These are phyloP conservation scores for Limnephilus rhombicus DNA, from an alignment of 2,888 invertebrate species.

Conservation along the genomic window DNA sequence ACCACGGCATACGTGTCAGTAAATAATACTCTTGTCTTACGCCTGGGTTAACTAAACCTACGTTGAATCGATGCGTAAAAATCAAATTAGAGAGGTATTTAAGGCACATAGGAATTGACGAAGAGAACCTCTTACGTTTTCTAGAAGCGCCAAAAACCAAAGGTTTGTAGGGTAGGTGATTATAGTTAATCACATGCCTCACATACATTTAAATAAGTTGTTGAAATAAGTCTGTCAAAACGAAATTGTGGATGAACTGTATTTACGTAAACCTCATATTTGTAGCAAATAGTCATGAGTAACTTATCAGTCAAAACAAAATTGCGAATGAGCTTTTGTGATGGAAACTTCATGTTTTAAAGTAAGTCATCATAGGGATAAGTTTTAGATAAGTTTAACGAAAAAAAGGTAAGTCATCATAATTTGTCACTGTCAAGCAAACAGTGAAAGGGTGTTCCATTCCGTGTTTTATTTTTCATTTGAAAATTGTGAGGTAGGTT, in stretches of 20 bases:
- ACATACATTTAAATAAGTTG: not conserved
- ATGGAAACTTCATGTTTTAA: not conserved
- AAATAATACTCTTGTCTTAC: no score
- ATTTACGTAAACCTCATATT: not conserved
- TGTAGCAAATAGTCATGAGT: not conserved
- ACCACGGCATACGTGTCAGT: no score
- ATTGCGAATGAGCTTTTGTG: not conserved
- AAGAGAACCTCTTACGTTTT: no score
- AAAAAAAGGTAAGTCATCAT: not conserved
- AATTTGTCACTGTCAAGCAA: not conserved
- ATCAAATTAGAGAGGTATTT: no score
- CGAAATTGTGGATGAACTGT: not conserved
- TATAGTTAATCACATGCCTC: not conserved
- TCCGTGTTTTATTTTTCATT: not conserved
- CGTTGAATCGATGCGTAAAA: no score
- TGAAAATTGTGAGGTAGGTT: not conserved
- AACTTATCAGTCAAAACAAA: not conserved
- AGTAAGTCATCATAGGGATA: not conserved
- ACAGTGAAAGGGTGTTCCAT: not conserved
- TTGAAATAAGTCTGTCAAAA: not conserved
- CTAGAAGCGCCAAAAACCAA: fast-evolving
- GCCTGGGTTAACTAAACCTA: no score
- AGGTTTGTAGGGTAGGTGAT: no score
- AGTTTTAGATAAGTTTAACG: no score
- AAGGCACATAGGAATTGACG: no score